Evolutionary conservation across 2,888 invertebrate species (phyloP).

Genomic region (Blastobasis lacticolella): DNA sequence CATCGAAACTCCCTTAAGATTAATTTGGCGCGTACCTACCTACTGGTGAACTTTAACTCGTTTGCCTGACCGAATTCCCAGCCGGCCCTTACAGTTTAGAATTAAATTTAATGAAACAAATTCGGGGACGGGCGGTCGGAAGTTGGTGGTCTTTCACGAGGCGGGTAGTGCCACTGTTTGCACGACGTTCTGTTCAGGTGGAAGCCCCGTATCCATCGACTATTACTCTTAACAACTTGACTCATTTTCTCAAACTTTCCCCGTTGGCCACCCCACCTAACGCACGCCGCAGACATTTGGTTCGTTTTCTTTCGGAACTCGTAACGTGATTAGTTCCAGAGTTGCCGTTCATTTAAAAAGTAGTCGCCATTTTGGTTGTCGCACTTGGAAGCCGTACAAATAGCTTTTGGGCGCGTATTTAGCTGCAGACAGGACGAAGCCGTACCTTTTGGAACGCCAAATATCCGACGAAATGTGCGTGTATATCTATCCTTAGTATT

Average conservation of each 20-base stretch:
- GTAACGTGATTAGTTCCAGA: conserved; percentile 19
- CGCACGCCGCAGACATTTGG: conserved; percentile 13
- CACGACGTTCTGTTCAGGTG: no score
- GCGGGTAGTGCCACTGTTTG: neutral
- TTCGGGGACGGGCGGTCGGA: conserved; percentile 53
- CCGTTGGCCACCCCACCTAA: conserved; percentile 13
- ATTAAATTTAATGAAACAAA: conserved; percentile 72
- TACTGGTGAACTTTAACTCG: conserved; percentile 65
- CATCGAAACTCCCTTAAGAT: conserved; percentile 72
- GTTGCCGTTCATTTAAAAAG: conserved; percentile 26
- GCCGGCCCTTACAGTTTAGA: conserved; percentile 57
- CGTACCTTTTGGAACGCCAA: conserved; percentile 35
- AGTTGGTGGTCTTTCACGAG: conserved; percentile 24
- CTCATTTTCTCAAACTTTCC: conserved; percentile 24
- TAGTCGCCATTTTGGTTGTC: conserved; percentile 55
- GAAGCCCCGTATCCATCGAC: no score
- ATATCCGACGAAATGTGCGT: conserved; percentile 25
- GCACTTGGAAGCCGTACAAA: conserved; percentile 53
- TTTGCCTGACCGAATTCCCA: conserved; percentile 67
- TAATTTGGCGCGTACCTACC: conserved; percentile 66
- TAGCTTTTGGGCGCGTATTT: conserved; percentile 45
- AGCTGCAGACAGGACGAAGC: conserved; percentile 47
- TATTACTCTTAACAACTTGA: conserved; percentile 20
- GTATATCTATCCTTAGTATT: neutral
- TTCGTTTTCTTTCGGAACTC: neutral